Evolutionary conservation across 2,797 vertebrate genomes (phyloP).

Genomic region (Iguana delicatissima): DNA sequence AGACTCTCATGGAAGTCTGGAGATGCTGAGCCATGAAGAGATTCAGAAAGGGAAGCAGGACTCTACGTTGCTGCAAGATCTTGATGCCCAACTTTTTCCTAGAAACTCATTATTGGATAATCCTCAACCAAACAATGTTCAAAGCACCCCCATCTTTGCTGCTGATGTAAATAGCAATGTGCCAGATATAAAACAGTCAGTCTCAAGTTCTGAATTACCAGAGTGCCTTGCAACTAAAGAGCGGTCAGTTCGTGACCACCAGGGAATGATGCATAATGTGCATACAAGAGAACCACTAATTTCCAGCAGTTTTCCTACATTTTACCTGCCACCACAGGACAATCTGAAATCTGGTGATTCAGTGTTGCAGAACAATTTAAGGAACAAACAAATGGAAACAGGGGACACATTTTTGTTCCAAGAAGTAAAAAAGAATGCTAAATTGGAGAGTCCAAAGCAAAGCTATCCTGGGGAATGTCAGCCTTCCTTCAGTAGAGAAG

Average conservation of each 20-base stretch:
- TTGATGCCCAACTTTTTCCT: conserved; percentile 39
- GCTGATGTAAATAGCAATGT: conserved; percentile 61
- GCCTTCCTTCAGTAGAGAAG: conserved; percentile 58
- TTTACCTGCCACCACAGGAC: conserved; percentile 89
- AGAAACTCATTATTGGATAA: conserved; percentile 54
- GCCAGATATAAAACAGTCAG: conserved; percentile 29
- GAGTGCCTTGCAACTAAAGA: conserved; percentile 61
- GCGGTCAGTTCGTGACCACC: conserved; percentile 6
- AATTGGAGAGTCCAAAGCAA: conserved; percentile 36
- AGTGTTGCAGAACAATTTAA: conserved; percentile 71
- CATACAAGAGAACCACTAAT: conserved; percentile 75
- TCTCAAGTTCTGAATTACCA: conserved; percentile 59
- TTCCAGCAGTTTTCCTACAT: conserved; percentile 88
- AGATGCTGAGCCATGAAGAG: conserved; percentile 88
- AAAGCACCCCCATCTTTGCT: conserved; percentile 50
- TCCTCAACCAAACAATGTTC: conserved; percentile 53
- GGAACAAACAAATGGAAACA: conserved; percentile 68
- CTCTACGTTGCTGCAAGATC: conserved; percentile 71
- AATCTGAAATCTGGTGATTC: conserved; percentile 62
- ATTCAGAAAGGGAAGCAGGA: conserved; percentile 67
- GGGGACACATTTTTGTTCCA: conserved; percentile 76
- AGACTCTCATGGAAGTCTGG: conserved; percentile 93
- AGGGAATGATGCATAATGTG: conserved; percentile 53
- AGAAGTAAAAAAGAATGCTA: conserved; percentile 80
- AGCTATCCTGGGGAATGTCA: conserved; percentile 57